Conservation (phyloP, 1,140 invertebrate genomes). For the Rhagoletis zephyria region DNA sequence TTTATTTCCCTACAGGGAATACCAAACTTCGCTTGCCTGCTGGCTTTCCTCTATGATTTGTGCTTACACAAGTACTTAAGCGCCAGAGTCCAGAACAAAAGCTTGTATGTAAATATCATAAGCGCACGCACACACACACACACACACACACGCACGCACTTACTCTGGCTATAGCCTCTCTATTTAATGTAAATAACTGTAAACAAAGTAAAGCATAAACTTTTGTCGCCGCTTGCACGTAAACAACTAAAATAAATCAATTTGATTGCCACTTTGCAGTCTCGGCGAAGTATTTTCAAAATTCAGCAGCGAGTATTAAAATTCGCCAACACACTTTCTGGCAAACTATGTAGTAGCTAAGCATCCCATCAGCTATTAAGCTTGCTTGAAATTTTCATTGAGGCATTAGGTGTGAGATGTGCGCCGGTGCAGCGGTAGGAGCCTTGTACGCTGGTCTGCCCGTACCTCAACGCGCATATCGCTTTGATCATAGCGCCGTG, state of each 20-base stretch:
- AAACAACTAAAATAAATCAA: constrained; percentile 70
- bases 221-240: constrained; percentile 58
- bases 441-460: background rate
- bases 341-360: background rate
- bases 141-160: constrained; percentile 49
- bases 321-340: background rate
- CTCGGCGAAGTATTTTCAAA: background rate
- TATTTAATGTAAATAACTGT: constrained; percentile 58
- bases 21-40: background rate
- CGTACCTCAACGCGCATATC: constrained; percentile 12
- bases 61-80: constrained; percentile 33
- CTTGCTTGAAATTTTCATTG: background rate
- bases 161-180: background rate
- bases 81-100: background rate
- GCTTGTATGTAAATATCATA: background rate
- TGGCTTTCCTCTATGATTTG: background rate
- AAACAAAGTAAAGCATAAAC: constrained; percentile 52
- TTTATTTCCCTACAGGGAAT: constrained; percentile 20
- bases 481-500: constrained; percentile 24
- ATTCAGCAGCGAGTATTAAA: background rate
- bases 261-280: constrained; percentile 62
- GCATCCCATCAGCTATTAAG: constrained; percentile 22
- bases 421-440: background rate
- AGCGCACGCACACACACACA: background rate
- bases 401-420: background rate